Conservation (phyloP, 2,113 vertebrate genomes). For the Pachycephala philippinensis region DNA sequence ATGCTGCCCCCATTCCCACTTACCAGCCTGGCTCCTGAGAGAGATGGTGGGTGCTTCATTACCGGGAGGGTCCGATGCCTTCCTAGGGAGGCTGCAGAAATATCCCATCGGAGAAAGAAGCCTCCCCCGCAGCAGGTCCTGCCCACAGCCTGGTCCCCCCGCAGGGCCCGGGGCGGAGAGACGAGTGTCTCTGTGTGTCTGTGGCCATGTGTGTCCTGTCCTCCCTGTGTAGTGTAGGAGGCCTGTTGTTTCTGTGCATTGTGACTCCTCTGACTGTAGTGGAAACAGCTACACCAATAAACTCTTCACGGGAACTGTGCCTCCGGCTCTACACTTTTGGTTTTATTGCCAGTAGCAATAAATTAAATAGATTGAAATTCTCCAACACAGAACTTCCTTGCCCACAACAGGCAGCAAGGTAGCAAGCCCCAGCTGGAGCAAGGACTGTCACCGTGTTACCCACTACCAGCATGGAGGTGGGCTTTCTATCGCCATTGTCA, state of each 20-base stretch:
- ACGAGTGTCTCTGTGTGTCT: slow-evolving; percentile 22
- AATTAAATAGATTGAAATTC: neutral
- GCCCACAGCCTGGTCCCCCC: neutral
- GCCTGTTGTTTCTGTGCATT: slow-evolving; percentile 58
- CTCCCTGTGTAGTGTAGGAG: slow-evolving; percentile 48
- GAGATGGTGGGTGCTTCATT: neutral
- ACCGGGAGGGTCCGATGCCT: neutral
- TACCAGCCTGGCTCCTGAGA: neutral
- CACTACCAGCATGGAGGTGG: neutral
- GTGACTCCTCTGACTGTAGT: slow-evolving; percentile 61
- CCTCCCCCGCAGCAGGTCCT: neutral
- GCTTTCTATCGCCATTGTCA: neutral
- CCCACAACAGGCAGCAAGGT: neutral
- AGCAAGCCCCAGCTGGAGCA: neutral
- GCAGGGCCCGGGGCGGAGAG: neutral
- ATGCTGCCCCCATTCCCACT: neutral
- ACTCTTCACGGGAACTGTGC: slow-evolving; percentile 19
- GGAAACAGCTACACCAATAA: slow-evolving; percentile 66
- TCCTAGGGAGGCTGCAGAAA: neutral
- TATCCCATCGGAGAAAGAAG: neutral
- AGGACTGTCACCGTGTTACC: neutral
- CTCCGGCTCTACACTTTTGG: neutral
- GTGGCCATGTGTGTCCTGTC: slow-evolving; percentile 49
- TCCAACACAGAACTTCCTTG: neutral
- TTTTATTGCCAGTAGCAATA: neutral